Percentiles rank a stretch among this genome's conserved stretches.
Conservation (phyloP, 2,797 vertebrate species). For the Scolopax bukidnonensis region DNA sequence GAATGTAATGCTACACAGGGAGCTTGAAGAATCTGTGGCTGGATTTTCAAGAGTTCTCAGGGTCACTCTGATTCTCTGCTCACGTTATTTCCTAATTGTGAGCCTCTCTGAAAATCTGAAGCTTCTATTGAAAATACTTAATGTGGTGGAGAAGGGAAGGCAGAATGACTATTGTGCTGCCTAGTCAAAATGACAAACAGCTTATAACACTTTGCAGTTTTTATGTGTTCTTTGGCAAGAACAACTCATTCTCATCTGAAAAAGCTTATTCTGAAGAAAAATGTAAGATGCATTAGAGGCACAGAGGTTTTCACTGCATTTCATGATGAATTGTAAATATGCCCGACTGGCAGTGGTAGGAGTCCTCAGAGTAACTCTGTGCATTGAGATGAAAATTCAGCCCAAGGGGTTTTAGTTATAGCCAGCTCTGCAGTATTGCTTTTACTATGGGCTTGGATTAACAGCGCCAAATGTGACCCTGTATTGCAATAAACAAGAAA, state of each 20-base stretch:
- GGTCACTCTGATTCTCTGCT: not conserved
- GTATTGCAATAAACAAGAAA: not conserved
- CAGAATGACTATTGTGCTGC: not conserved
- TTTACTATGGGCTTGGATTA: not conserved
- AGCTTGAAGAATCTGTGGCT: not conserved
- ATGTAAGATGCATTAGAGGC: not conserved
- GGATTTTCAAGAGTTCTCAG: not conserved
- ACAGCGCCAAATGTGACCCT: not conserved
- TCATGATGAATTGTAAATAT: not conserved
- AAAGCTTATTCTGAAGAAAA: conserved; percentile 25
- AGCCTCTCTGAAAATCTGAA: not conserved
- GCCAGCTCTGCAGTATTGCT: not conserved
- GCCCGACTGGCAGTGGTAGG: not conserved
- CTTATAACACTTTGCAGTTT: not conserved
- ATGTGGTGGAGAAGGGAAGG: not conserved
- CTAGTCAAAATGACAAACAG: not conserved
- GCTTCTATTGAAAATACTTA: conserved; percentile 26
- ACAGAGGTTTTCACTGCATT: not conserved
- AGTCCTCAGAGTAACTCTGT: not conserved
- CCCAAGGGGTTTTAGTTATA: not conserved
- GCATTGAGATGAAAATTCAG: not conserved
- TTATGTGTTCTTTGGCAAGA: conserved; percentile 6
- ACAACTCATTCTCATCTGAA: not conserved
- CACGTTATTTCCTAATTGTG: not conserved
- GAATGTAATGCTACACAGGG: not conserved